Percentiles rank a stretch among this genome's conserved stretches.
These are phyloP conservation scores for Tetranychus truncatus DNA, from an alignment of 2,888 invertebrate species.

Conservation along the genomic window DNA sequence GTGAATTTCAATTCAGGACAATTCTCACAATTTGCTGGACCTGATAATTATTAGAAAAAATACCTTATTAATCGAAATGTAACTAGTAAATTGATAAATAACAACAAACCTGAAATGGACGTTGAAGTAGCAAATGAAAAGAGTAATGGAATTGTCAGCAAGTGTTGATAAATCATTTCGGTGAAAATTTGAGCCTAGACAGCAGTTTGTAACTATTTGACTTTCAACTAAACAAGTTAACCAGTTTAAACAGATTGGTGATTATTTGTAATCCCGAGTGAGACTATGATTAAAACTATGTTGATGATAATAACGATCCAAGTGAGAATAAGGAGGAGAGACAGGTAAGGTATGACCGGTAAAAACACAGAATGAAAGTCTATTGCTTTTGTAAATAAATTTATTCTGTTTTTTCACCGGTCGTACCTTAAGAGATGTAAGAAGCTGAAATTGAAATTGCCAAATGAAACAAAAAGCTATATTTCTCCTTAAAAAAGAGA, in stretches of 20 bases:
- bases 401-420: too few relatives aligned
- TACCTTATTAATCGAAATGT: not conserved
- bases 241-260: not conserved
- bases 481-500: not conserved
- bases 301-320: too few relatives aligned
- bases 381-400: too few relatives aligned
- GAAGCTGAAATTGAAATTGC: not conserved
- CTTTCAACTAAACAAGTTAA: too few relatives aligned
- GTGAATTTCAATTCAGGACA: slow-evolving; percentile 2
- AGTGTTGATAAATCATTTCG: not conserved
- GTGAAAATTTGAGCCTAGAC: too few relatives aligned
- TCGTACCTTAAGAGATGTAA: not conserved
- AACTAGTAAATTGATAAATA: not conserved
- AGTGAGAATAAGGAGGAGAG: not conserved
- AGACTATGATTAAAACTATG: too few relatives aligned
- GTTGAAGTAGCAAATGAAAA: not conserved
- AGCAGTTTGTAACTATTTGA: too few relatives aligned
- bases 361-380: too few relatives aligned
- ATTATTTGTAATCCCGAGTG: not conserved
- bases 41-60: not conserved
- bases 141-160: not conserved
- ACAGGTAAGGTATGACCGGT: too few relatives aligned
- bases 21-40: not conserved
- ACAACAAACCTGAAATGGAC: not conserved
- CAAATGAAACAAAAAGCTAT: not conserved